Evolutionary conservation across 92 coral and sea anemone species (phyloP).

Genomic region (Umimayanthus kanabou): DNA sequence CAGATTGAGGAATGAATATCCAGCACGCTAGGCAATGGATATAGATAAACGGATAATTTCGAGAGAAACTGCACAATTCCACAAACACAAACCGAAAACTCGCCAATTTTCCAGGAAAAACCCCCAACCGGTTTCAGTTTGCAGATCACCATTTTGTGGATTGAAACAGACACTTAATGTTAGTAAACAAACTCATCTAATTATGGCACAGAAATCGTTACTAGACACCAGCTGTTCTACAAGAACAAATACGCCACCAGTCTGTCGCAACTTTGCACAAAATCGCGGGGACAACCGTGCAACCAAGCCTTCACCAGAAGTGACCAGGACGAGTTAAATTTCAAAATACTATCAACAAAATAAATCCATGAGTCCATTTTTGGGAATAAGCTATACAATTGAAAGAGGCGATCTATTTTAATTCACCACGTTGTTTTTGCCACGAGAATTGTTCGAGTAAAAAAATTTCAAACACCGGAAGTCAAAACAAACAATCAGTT

Average conservation of each 20-base stretch:
- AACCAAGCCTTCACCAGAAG: not conserved
- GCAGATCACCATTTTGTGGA: not conserved
- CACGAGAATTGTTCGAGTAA: not conserved
- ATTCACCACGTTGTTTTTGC: not conserved
- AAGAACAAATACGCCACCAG: conserved; percentile 22
- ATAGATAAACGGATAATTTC: too few relatives aligned
- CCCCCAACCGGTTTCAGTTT: not conserved
- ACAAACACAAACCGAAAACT: too few relatives aligned
- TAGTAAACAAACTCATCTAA: conserved; percentile 1
- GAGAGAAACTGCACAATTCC: too few relatives aligned
- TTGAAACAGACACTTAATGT: not conserved
- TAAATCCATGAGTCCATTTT: not conserved
- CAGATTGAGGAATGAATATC: too few relatives aligned
- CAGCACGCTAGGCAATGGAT: too few relatives aligned
- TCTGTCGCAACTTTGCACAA: not conserved
- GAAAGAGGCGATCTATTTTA: not conserved
- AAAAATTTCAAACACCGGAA: not conserved
- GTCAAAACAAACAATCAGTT: conserved; percentile 1
- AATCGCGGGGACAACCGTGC: not conserved
- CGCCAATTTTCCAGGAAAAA: not conserved
- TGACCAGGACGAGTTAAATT: not conserved
- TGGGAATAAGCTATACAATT: not conserved
- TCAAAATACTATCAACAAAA: not conserved
- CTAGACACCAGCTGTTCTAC: not conserved
- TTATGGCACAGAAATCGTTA: not conserved